Evolutionary conservation across 2,113 vertebrate genomes (phyloP).

Genomic region (Cervus canadensis): DNA sequence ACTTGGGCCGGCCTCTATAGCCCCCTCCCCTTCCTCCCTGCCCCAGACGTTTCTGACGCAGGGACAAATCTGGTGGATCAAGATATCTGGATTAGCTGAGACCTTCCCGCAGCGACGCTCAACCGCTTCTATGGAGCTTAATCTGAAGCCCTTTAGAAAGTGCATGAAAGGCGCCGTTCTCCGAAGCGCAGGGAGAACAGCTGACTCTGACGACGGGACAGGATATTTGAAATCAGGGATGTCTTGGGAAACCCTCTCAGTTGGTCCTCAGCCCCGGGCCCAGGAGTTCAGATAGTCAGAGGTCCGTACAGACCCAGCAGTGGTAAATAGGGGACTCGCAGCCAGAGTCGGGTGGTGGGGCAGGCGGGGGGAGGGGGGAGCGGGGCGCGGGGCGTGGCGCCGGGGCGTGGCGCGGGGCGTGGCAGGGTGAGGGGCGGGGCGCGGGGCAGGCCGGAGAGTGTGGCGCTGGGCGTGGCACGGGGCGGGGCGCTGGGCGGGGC

Average conservation of each 20-base stretch:
- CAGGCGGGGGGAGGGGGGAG: too few relatives aligned
- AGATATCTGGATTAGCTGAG: background rate
- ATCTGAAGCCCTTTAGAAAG: background rate
- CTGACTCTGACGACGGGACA: background rate
- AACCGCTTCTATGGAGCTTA: background rate
- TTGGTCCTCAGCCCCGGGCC: background rate
- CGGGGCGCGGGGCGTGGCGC: too few relatives aligned
- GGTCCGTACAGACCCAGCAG: accelerated
- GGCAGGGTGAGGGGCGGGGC: too few relatives aligned
- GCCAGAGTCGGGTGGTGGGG: accelerated
- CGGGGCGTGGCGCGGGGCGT: too few relatives aligned
- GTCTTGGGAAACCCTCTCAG: background rate
- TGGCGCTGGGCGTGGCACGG: too few relatives aligned
- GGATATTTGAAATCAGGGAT: slow-evolving; percentile 31
- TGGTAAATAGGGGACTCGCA: accelerated
- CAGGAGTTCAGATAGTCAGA: background rate
- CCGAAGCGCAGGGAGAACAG: background rate
- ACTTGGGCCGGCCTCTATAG: background rate
- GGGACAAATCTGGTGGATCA: background rate
- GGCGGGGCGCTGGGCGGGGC: too few relatives aligned
- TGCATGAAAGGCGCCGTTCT: accelerated
- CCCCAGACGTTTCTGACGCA: background rate
- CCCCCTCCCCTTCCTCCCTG: too few relatives aligned
- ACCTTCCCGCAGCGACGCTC: background rate
- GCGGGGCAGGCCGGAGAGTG: too few relatives aligned